Percentiles rank a stretch among this genome's conserved stretches.
Conservation (phyloP, 2,797 vertebrate genomes). For the Tenualosa thibaudeaui region DNA sequence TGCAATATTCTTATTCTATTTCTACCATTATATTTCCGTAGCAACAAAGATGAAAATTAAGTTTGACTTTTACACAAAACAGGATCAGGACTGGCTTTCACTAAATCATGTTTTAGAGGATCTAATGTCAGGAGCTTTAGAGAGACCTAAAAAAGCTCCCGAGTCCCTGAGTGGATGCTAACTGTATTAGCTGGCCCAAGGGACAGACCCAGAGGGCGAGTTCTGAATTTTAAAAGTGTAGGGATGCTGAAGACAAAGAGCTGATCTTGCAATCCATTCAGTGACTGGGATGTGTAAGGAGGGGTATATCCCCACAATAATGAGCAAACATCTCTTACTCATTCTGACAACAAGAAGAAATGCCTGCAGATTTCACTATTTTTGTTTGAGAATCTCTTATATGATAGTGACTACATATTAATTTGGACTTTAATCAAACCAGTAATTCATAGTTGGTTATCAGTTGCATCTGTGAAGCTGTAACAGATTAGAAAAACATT, state of each 20-base stretch:
- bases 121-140: slow-evolving; percentile 76
- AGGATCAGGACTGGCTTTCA: slow-evolving; percentile 73
- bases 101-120: slow-evolving; percentile 78
- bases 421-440: neutral
- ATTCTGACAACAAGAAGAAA: slow-evolving; percentile 60
- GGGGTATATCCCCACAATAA: slow-evolving; percentile 50
- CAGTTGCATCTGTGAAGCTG: slow-evolving; percentile 54
- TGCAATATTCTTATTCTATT: slow-evolving; percentile 43
- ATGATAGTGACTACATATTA: neutral
- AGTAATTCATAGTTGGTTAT: slow-evolving; percentile 17
- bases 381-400: neutral
- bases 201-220: slow-evolving; percentile 48
- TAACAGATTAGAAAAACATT: neutral
- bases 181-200: slow-evolving; percentile 73
- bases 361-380: slow-evolving; percentile 56
- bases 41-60: slow-evolving; percentile 73
- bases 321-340: slow-evolving; percentile 66
- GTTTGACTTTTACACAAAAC: slow-evolving; percentile 78
- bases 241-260: slow-evolving; percentile 25
- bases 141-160: slow-evolving; percentile 68
- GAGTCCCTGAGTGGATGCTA: slow-evolving; percentile 70
- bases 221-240: slow-evolving; percentile 62
- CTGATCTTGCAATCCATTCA: neutral
- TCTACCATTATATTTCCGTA: slow-evolving; percentile 62
- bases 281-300: neutral